phyloP scores from a whole-genome alignment of 2,113 vertebrate genomes.

The Regulus satrapa region DNA sequence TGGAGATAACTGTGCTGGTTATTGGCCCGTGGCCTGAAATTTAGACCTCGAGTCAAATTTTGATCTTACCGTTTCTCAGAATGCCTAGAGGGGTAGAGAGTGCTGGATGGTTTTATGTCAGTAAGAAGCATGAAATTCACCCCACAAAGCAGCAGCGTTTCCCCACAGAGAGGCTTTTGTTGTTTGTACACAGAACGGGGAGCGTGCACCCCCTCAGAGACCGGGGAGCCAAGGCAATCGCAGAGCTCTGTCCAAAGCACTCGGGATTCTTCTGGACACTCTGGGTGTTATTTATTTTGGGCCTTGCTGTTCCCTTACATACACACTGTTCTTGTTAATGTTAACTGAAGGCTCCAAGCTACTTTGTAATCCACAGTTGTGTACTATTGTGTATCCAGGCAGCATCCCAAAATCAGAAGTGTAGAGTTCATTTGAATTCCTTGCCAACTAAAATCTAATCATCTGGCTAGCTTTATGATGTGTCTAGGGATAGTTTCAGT shows the following conservation, averaged over 20 bases:
- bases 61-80: not conserved
- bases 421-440: conserved; percentile 17
- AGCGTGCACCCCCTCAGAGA: not conserved
- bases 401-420: conserved; percentile 12
- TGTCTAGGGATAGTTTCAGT: conserved; percentile 36
- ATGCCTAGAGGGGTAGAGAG: not conserved
- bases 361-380: conserved; percentile 9
- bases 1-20: not conserved
- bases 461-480: conserved; percentile 19
- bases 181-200: not conserved
- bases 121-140: not conserved
- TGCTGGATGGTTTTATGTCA: not conserved
- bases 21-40: not conserved
- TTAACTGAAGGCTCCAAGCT: conserved; percentile 5
- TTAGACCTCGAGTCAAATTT: not conserved
- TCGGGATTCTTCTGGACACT: not conserved
- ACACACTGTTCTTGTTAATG: not conserved
- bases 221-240: not conserved
- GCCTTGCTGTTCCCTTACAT: not conserved
- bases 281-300: not conserved
- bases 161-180: not conserved
- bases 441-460: conserved; percentile 49
- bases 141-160: not conserved
- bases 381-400: conserved; percentile 21
- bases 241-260: not conserved